Evolutionary conservation across 2,888 invertebrate genomes (phyloP).

Genomic region (Rhopalosiphum nymphaeae): DNA sequence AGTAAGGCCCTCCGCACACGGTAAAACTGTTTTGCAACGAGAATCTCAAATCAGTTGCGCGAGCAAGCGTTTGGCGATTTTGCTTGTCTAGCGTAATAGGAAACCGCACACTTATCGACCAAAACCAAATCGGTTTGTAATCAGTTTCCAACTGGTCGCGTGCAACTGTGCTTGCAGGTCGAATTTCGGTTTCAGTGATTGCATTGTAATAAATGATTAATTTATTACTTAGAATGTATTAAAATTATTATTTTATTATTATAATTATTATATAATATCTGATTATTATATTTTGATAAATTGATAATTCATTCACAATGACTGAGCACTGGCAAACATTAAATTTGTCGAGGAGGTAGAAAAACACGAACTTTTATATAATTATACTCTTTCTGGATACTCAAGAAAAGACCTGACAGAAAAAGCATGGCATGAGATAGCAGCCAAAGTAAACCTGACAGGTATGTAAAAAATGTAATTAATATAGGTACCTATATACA

Average conservation of each 20-base stretch:
- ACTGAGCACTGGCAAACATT: slow-evolving; percentile 11
- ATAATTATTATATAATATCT: slow-evolving; percentile 19
- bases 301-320: slow-evolving; percentile 12
- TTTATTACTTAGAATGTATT: slow-evolving; percentile 22
- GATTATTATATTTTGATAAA: slow-evolving; percentile 26
- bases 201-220: slow-evolving; percentile 30
- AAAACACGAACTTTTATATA: slow-evolving; percentile 67
- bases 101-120: slow-evolving; percentile 44
- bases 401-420: slow-evolving; percentile 68
- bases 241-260: slow-evolving; percentile 18
- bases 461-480: slow-evolving; percentile 66
- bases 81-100: slow-evolving; percentile 39
- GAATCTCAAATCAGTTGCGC: slow-evolving; percentile 43
- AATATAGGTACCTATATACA: no score
- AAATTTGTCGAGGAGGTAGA: slow-evolving; percentile 60
- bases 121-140: slow-evolving; percentile 42
- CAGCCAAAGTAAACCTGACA: slow-evolving; percentile 68
- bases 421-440: slow-evolving; percentile 69
- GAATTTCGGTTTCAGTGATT: slow-evolving; percentile 33
- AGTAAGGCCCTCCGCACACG: neutral
- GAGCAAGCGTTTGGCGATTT: slow-evolving; percentile 24
- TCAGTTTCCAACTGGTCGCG: slow-evolving; percentile 36
- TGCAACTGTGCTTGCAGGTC: slow-evolving; percentile 52
- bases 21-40: slow-evolving; percentile 50
- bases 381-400: slow-evolving; percentile 61